Base-by-base conservation (phyloP, 2,113 vertebrate species). In the Thryonomys swinderianus region DNA sequence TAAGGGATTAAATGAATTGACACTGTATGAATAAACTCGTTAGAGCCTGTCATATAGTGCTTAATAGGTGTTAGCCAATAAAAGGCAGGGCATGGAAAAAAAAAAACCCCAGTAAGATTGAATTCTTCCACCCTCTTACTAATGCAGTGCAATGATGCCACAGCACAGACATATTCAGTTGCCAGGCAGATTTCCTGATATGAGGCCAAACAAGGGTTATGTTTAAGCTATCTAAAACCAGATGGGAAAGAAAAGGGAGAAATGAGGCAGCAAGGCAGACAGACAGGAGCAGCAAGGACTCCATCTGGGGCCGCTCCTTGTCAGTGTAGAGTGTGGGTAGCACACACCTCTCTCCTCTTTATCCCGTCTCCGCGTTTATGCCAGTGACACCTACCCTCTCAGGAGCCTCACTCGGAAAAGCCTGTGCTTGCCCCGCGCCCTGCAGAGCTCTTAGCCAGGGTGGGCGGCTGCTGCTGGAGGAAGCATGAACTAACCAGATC, bases 381-480 rank as follows among this genome's bases (percentile, higher is more conserved):
- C 23, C 78, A 87, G 40, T 71, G 51, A 78, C 5, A 51, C 61
- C 53, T 48, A 4, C 30, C 30, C 51, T 73, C 85, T 85, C 53
- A 64, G 73, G 42, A n/a, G 84, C 53, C 25, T 92, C 59, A 40
- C 21, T 83, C 74, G 80, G 89, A 81, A 94, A 94, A 94, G 69
- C 40, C 91, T 55, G 0, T 51, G 45, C 40, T 95, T 96, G 37
- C 48, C 45, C 80, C 21, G 37, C 1, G 12, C 55, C 23, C 32
- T 93, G 45, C 42, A 85, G 80, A 61, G 90, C 71, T 96, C 89
- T 92, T 85, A 53, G 92, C 23, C 85, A 85, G 90, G 78, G 73
- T 85, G 51, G 95, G 73, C 74, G 40, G 40, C 82, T 90, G 67
- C 45, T 76, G 20, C 40, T 78, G 40, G 27, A 94, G 59, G 18